phyloP scores from a whole-genome alignment of 2,888 invertebrate genomes.

The Entomobrya proxima region DNA sequence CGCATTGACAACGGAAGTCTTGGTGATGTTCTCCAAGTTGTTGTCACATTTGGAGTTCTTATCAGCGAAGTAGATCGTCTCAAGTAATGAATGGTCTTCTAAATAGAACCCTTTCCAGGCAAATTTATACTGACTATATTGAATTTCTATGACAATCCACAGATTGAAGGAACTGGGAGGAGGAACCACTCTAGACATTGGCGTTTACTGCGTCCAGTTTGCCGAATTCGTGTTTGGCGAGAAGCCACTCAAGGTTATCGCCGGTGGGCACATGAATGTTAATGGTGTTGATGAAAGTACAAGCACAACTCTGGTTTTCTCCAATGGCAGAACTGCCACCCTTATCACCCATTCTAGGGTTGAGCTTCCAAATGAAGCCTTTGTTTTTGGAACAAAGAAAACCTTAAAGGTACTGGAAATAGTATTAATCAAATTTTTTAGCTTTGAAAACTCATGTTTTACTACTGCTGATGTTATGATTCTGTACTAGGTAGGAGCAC shows the following conservation, averaged over 20 bases:
- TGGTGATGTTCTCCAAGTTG: slow-evolving; percentile 85
- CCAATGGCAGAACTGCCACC: slow-evolving; percentile 82
- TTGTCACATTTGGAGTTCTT: slow-evolving; percentile 83
- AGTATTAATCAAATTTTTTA: too few relatives aligned
- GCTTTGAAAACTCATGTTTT: too few relatives aligned
- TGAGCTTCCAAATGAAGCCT: slow-evolving; percentile 82
- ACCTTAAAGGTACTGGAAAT: slow-evolving; percentile 76
- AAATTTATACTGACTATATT: neutral
- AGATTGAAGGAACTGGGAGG: slow-evolving; percentile 82
- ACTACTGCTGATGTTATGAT: too few relatives aligned
- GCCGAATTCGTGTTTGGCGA: slow-evolving; percentile 84
- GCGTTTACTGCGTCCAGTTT: slow-evolving; percentile 87
- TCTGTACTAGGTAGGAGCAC: slow-evolving; percentile 57
- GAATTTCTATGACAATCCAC: neutral
- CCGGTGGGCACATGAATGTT: slow-evolving; percentile 83
- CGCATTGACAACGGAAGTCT: slow-evolving; percentile 83
- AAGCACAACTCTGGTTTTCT: slow-evolving; percentile 84
- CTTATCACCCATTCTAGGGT: slow-evolving; percentile 80
- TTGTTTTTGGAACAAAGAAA: slow-evolving; percentile 83
- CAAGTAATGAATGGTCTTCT: slow-evolving; percentile 78
- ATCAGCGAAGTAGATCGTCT: slow-evolving; percentile 80
- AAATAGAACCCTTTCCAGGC: neutral
- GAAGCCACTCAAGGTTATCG: slow-evolving; percentile 83
- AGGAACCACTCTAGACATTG: slow-evolving; percentile 86
- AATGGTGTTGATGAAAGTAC: slow-evolving; percentile 85